These are phyloP conservation scores for Eubucco bourcierii DNA, from an alignment of 2,113 vertebrate genomes.

Conservation along the genomic window DNA sequence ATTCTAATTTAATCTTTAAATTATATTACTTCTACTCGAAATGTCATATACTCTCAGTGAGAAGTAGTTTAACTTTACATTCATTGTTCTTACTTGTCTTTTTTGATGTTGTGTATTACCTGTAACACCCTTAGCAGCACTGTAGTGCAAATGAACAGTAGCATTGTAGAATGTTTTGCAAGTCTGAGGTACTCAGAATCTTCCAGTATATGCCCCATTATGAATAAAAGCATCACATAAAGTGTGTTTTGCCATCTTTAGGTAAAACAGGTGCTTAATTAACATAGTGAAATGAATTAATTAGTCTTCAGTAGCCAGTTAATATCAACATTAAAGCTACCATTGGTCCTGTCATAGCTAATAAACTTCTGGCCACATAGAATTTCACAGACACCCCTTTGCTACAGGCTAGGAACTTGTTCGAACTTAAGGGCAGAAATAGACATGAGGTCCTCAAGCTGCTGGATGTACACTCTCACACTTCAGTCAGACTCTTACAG, in stretches of 20 bases:
- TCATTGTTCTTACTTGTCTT: neutral
- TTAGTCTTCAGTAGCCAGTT: neutral
- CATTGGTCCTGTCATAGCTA: neutral
- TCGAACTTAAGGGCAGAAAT: neutral
- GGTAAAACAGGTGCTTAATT: slow-evolving; percentile 2
- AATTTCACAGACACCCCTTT: neutral
- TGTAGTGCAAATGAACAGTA: neutral
- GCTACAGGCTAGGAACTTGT: neutral
- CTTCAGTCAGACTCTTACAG: neutral
- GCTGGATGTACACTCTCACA: neutral
- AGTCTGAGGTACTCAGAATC: neutral
- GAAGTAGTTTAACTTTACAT: slow-evolving; percentile 19
- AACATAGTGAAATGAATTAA: neutral
- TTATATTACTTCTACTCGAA: neutral
- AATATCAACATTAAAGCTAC: neutral
- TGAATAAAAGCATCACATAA: slow-evolving; percentile 5
- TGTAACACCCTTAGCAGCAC: neutral
- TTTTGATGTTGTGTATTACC: neutral
- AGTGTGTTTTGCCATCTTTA: neutral
- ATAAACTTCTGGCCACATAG: neutral
- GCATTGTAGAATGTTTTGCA: neutral
- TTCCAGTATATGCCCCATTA: neutral
- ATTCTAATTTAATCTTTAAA: neutral
- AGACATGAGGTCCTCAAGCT: neutral
- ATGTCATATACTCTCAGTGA: neutral